Evolutionary conservation across 2,888 invertebrate species (phyloP).

Genomic region (Sylvicola cinctus): DNA sequence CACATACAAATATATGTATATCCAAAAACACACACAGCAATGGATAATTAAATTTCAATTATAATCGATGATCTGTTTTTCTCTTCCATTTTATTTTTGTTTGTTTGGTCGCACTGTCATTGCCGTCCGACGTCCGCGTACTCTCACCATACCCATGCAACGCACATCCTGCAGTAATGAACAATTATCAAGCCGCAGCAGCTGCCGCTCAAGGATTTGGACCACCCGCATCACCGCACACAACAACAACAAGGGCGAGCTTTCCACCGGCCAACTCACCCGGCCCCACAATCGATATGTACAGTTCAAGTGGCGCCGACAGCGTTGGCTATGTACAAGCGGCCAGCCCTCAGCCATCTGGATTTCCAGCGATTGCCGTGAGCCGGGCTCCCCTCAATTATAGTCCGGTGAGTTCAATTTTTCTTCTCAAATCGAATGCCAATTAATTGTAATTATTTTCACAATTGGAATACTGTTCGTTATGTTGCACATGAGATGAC

Average conservation of each 20-base stretch:
- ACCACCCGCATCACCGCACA: slow-evolving; percentile 67
- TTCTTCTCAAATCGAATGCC: not conserved
- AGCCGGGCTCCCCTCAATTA: slow-evolving; percentile 85
- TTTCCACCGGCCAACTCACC: slow-evolving; percentile 88
- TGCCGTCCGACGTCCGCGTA: slow-evolving; percentile 5
- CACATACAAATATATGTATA: too few relatives aligned
- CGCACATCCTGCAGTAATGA: slow-evolving; percentile 56
- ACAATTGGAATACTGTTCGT: too few relatives aligned
- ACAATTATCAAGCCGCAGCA: slow-evolving; percentile 76
- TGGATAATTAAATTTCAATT: slow-evolving; percentile 1
- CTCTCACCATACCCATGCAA: slow-evolving; percentile 5
- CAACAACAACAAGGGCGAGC: slow-evolving; percentile 45
- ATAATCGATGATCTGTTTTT: slow-evolving; percentile 3
- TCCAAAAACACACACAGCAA: too few relatives aligned
- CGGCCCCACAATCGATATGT: slow-evolving; percentile 79
- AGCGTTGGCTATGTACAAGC: slow-evolving; percentile 91
- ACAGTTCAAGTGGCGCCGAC: slow-evolving; percentile 68
- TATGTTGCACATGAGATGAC: too few relatives aligned
- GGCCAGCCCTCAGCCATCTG: slow-evolving; percentile 90
- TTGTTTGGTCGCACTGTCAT: slow-evolving; percentile 1
- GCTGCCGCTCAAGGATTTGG: slow-evolving; percentile 59
- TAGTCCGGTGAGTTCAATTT: slow-evolving; percentile 56
- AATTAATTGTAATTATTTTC: slow-evolving; percentile 2
- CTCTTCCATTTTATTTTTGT: slow-evolving; percentile 5
- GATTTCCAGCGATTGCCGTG: slow-evolving; percentile 84